Evolutionary conservation across 2,113 vertebrate genomes (phyloP).

Genomic region (Centropus unirufus): DNA sequence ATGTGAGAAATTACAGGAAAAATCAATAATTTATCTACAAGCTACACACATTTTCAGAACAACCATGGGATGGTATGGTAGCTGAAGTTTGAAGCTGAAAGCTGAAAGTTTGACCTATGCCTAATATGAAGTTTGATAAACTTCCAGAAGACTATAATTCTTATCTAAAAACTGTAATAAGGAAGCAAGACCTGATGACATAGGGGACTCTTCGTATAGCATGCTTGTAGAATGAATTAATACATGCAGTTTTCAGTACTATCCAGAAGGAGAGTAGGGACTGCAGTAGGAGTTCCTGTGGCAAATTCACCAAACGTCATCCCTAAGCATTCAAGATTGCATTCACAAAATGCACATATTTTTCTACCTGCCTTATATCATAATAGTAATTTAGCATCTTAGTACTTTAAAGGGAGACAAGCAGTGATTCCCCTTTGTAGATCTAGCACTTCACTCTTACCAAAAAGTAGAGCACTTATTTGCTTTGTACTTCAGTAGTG

Average conservation of each 20-base stretch:
- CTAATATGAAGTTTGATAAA: not conserved
- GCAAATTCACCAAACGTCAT: not conserved
- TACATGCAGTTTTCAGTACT: not conserved
- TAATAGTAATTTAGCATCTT: not conserved
- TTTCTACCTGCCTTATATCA: not conserved
- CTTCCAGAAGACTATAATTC: not conserved
- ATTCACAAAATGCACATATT: not conserved
- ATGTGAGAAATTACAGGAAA: not conserved
- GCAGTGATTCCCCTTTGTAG: not conserved
- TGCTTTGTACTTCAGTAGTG: not conserved
- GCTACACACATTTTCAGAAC: not conserved
- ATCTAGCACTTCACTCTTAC: not conserved
- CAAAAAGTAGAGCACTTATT: not conserved
- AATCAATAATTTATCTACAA: not conserved
- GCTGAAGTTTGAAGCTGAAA: not conserved
- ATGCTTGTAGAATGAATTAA: not conserved
- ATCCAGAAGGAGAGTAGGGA: not conserved
- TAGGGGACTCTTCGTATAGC: fast-evolving
- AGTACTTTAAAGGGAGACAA: not conserved
- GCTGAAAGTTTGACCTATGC: not conserved
- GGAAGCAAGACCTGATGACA: not conserved
- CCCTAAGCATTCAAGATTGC: not conserved
- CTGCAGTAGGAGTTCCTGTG: not conserved
- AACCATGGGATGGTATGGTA: not conserved
- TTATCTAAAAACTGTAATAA: not conserved